Percentiles rank a stretch among this genome's conserved stretches.
These are phyloP conservation scores for Sandelia bainsii DNA, from an alignment of 2,797 vertebrate species.

Conservation along the genomic window DNA sequence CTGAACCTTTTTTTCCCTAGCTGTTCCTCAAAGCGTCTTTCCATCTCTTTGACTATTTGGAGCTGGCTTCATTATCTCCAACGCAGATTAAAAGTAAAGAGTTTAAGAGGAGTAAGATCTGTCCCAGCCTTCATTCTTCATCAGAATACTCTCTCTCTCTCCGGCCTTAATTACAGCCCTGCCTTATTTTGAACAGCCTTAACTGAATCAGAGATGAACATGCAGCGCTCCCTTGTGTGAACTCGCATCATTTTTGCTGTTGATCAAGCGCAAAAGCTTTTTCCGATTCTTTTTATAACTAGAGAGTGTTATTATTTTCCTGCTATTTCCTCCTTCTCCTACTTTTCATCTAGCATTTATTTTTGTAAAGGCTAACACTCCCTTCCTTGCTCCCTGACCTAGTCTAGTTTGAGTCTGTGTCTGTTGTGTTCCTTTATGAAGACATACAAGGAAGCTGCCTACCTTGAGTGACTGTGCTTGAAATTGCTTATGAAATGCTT, in stretches of 20 bases:
- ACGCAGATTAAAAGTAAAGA: slow-evolving; percentile 75
- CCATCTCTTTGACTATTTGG: slow-evolving; percentile 50
- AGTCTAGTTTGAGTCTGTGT: slow-evolving; percentile 36
- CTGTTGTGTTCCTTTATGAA: slow-evolving; percentile 56
- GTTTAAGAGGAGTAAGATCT: slow-evolving; percentile 58
- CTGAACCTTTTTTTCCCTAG: slow-evolving; percentile 40
- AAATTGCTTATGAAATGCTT: slow-evolving; percentile 78
- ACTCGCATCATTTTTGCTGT: slow-evolving; percentile 51
- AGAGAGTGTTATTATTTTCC: slow-evolving; percentile 43
- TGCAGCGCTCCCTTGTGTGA: slow-evolving; percentile 46
- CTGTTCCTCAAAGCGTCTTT: slow-evolving; percentile 53
- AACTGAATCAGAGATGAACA: slow-evolving; percentile 57
- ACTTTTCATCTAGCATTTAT: slow-evolving; percentile 43
- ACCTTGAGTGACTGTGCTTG: slow-evolving; percentile 76
- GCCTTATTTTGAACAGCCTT: slow-evolving; percentile 42
- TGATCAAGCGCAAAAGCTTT: slow-evolving; percentile 59
- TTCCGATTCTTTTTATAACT: slow-evolving; percentile 50
- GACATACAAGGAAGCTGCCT: slow-evolving; percentile 47
- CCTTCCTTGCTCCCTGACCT: slow-evolving; percentile 36
- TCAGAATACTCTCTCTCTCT: slow-evolving; percentile 32
- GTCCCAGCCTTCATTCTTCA: slow-evolving; percentile 56
- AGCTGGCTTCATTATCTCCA: slow-evolving; percentile 66
- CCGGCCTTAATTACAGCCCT: slow-evolving; percentile 70
- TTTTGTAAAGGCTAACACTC: slow-evolving; percentile 41
- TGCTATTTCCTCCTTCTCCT: slow-evolving; percentile 32